Evolutionary conservation across 1,140 invertebrate genomes (phyloP).

Genomic region (Trichogramma pretiosum): DNA sequence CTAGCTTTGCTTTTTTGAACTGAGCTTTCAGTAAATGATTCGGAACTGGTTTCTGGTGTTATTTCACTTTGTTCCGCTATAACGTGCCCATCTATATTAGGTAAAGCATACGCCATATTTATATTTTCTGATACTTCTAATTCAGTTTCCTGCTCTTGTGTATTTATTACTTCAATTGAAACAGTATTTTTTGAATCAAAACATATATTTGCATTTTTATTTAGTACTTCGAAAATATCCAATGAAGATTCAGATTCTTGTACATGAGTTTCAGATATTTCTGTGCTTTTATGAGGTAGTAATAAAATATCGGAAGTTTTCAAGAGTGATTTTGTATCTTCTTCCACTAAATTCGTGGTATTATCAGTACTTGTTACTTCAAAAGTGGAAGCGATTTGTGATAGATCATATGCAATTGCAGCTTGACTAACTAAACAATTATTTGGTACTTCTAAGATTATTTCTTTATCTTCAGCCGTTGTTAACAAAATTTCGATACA

Average conservation of each 20-base stretch:
- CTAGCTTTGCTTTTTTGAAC: conserved; percentile 27
- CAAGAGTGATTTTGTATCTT: conserved; percentile 34
- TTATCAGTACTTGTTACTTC: conserved; percentile 41
- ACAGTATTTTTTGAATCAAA: conserved; percentile 45
- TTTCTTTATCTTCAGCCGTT: conserved; percentile 47
- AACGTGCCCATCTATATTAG: conserved; percentile 37
- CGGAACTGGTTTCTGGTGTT: conserved; percentile 29
- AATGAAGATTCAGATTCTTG: conserved; percentile 49
- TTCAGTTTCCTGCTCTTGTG: conserved; percentile 45
- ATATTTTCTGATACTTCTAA: conserved; percentile 32
- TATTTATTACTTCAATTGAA: conserved; percentile 43
- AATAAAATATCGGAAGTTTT: conserved; percentile 38
- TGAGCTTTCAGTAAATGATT: conserved; percentile 25
- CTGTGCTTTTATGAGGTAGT: conserved; percentile 40
- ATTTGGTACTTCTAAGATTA: conserved; percentile 29
- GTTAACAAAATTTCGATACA: conserved; percentile 43
- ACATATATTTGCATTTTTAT: conserved; percentile 38
- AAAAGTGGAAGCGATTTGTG: conserved; percentile 46
- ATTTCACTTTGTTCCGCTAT: conserved; percentile 41
- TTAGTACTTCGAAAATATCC: conserved; percentile 29
- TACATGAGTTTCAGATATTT: conserved; percentile 40
- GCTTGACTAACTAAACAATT: conserved; percentile 41
- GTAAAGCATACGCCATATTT: conserved; percentile 35
- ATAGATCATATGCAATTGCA: conserved; percentile 41
- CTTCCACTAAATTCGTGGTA: conserved; percentile 33